These are phyloP conservation scores for Thelaira solivaga DNA, from an alignment of 2,888 invertebrate species.

Conservation along the genomic window DNA sequence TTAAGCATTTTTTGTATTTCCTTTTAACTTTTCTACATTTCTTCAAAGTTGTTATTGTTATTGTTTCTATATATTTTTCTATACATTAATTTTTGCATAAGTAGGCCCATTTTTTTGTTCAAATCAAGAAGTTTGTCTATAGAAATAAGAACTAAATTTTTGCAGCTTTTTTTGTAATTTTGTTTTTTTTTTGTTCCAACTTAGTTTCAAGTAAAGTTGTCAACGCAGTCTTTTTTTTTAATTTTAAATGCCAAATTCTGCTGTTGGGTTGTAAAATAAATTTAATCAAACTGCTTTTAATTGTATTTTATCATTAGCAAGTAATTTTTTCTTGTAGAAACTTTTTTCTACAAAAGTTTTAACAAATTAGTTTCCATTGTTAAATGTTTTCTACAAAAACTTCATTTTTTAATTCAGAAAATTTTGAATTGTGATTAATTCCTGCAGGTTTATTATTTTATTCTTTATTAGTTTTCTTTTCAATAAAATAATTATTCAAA, in stretches of 20 bases:
- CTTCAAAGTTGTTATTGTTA: slow-evolving; percentile 55
- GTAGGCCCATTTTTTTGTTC: slow-evolving; percentile 61
- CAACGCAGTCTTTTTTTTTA: slow-evolving; percentile 43
- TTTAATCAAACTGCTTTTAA: slow-evolving; percentile 37
- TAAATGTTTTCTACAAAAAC: not conserved
- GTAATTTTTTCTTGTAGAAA: not conserved
- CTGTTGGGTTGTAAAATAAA: slow-evolving; percentile 5
- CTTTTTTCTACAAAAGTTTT: not conserved
- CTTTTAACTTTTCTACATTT: slow-evolving; percentile 45
- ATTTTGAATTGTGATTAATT: too few relatives aligned
- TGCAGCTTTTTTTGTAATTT: slow-evolving; percentile 21
- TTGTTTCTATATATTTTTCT: slow-evolving; percentile 36
- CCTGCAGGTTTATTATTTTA: too few relatives aligned
- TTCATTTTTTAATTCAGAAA: not conserved
- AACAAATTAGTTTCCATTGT: slow-evolving; percentile 8
- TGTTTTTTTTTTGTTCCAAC: slow-evolving; percentile 23
- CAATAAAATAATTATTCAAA: too few relatives aligned
- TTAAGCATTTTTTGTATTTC: slow-evolving; percentile 59
- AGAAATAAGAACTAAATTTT: slow-evolving; percentile 20
- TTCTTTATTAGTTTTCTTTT: too few relatives aligned
- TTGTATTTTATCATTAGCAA: slow-evolving; percentile 16
- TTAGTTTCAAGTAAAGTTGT: slow-evolving; percentile 46
- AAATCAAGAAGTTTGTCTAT: slow-evolving; percentile 33
- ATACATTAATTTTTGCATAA: slow-evolving; percentile 66
- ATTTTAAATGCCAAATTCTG: slow-evolving; percentile 49